Conservation (phyloP, 2,888 invertebrate species). For the Teleiodes luculella region DNA sequence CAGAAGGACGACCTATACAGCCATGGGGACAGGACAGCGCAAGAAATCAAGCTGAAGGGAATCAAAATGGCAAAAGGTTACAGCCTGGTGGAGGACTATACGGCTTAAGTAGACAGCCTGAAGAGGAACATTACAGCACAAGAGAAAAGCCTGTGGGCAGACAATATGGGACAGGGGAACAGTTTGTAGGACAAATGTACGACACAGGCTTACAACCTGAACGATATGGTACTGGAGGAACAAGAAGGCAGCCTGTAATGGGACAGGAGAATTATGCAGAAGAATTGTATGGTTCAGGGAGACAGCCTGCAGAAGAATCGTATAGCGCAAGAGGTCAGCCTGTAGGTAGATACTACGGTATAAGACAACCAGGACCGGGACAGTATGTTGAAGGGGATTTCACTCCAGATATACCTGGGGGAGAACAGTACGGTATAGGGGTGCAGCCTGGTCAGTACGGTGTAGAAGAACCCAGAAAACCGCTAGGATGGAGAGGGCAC, state of each 20-base stretch:
- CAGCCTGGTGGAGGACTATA: constrained; percentile 10
- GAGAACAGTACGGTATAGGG: neutral
- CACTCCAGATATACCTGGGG: too few relatives aligned
- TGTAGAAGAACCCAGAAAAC: too few relatives aligned
- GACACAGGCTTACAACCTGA: neutral
- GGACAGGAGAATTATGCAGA: too few relatives aligned
- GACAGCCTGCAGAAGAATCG: too few relatives aligned
- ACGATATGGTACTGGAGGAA: neutral
- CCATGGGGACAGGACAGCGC: too few relatives aligned
- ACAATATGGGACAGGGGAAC: neutral
- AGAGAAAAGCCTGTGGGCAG: constrained; percentile 13
- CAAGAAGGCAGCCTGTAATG: neutral
- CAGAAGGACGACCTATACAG: too few relatives aligned
- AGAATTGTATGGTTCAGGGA: too few relatives aligned
- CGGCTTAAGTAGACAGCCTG: neutral
- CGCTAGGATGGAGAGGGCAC: too few relatives aligned
- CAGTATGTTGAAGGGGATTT: too few relatives aligned
- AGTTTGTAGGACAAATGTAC: neutral
- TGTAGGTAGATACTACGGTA: too few relatives aligned
- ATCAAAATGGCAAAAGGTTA: constrained; percentile 10
- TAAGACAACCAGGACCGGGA: too few relatives aligned
- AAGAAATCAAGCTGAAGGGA: constrained; percentile 12
- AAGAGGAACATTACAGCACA: constrained; percentile 15
- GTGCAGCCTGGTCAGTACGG: neutral
- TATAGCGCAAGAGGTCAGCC: too few relatives aligned